Evolutionary conservation across 2,888 invertebrate species (phyloP).

Genomic region (Lacanobia wlatinum): DNA sequence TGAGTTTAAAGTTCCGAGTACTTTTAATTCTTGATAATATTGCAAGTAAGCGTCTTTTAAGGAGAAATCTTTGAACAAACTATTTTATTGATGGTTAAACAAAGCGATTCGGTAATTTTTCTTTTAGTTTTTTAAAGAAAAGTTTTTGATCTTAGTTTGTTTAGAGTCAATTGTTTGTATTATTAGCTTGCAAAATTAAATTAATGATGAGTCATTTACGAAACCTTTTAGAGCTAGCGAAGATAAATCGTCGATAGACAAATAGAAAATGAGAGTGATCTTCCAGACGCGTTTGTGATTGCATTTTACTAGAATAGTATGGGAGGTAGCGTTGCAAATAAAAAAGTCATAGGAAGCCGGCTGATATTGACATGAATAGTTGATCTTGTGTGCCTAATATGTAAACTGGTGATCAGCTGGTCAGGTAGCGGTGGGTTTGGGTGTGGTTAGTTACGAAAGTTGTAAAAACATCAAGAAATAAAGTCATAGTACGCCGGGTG

Average conservation of each 20-base stretch:
- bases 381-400: too few relatives aligned
- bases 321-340: too few relatives aligned
- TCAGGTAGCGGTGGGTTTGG: too few relatives aligned
- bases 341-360: too few relatives aligned
- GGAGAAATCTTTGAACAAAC: constrained; percentile 22
- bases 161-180: constrained; percentile 1
- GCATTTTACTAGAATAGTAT: too few relatives aligned
- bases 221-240: too few relatives aligned
- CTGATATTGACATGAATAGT: too few relatives aligned
- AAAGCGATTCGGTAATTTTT: background rate
- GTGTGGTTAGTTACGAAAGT: too few relatives aligned
- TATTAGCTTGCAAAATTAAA: background rate
- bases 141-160: background rate
- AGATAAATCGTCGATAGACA: too few relatives aligned
- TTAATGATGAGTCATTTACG: constrained; percentile 6
- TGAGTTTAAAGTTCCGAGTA: constrained; percentile 26
- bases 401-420: too few relatives aligned
- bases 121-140: background rate
- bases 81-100: background rate
- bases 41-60: constrained; percentile 8
- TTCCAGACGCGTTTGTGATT: background rate
- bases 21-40: constrained; percentile 16
- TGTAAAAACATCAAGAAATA: too few relatives aligned
- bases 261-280: background rate
- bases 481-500: too few relatives aligned